These are phyloP conservation scores for Drosophila kokeensis DNA, from an alignment of 2,888 invertebrate genomes.

Conservation along the genomic window DNA sequence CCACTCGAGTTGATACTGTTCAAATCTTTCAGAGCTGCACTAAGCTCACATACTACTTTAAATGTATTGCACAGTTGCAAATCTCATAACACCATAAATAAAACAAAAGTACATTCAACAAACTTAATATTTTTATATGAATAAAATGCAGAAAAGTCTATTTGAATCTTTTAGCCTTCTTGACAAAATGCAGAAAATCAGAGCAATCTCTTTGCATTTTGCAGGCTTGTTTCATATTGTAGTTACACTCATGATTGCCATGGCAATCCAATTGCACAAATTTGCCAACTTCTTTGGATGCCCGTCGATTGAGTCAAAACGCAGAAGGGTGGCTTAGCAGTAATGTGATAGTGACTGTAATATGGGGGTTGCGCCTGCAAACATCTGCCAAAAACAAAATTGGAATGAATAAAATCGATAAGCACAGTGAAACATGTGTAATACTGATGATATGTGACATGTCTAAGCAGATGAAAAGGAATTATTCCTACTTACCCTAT, in stretches of 20 bases:
- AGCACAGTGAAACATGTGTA: constrained; percentile 4
- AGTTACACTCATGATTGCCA: constrained; percentile 52
- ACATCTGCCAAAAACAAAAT: constrained; percentile 1
- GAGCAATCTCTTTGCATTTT: constrained; percentile 44
- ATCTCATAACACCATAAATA: constrained; percentile 1
- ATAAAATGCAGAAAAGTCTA: constrained; percentile 2
- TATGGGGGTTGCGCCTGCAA: constrained; percentile 20
- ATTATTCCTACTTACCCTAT: neutral
- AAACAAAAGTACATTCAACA: constrained; percentile 8
- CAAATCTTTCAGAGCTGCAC: neutral
- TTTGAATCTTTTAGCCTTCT: constrained; percentile 12
- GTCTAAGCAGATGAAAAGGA: neutral
- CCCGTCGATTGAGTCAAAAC: constrained; percentile 24
- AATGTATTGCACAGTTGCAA: neutral
- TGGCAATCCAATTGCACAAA: constrained; percentile 57
- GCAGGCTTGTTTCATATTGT: constrained; percentile 17
- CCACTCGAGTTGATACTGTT: neutral
- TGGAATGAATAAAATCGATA: constrained; percentile 25
- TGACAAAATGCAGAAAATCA: constrained; percentile 23
- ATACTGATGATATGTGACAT: constrained; percentile 7
- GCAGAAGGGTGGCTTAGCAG: constrained; percentile 43
- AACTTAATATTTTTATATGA: constrained; percentile 5
- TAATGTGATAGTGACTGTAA: constrained; percentile 11
- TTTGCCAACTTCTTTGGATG: constrained; percentile 30
- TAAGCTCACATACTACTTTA: neutral